Base-by-base conservation (phyloP, 1,140 invertebrate genomes). In the Stegodyphus mimosarum region DNA sequence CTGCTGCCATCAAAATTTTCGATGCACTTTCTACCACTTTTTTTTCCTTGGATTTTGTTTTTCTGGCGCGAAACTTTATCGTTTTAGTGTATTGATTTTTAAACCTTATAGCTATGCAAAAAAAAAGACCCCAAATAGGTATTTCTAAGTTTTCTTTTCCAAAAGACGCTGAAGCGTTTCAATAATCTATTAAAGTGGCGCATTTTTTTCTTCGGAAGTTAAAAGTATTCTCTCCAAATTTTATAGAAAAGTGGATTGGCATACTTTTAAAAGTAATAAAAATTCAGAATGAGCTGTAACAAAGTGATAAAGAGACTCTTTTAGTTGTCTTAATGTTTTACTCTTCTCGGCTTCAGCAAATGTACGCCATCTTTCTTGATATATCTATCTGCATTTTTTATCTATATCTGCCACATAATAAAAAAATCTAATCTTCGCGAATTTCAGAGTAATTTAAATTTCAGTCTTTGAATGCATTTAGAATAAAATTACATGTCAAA, bases 31-130 rank as follows among this genome's bases (percentile, higher is more conserved):
- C 33, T 50, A 33, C 11, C 18, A 75, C 15, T 60, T 11, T 75
- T 18, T 60, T 60, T 75, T 13, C 51, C 52, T 73, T 18, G n/a
- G 17, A 13, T 80, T 80, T 72, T 55, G 7, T 72, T 80, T 72
- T 71, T 18, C 6, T 50, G n/a, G 9, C 15, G 52, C 50, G 78
- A 70, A 80, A 80, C 33, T 80, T 80, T 63, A 80, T 80, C 78
- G 78, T 71, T 60, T n/a, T 33, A 52, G 69, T 9, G 50, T 80
- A 80, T 80, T 53, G 78, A 80, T 80, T 69, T 80, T 66, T 60
- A 9, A 18, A 49, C n/a, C 66, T 64, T 50, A 66, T 15, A 77
- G n/a, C 33, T 17, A 15, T 67, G 33, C 6, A 33, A 33, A 33
- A 33, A 33, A 33, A 33, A 33, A 33, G 33, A 33, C 33, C 49